phyloP scores from a whole-genome alignment of 2,113 vertebrate genomes.

The Albula goreensis region DNA sequence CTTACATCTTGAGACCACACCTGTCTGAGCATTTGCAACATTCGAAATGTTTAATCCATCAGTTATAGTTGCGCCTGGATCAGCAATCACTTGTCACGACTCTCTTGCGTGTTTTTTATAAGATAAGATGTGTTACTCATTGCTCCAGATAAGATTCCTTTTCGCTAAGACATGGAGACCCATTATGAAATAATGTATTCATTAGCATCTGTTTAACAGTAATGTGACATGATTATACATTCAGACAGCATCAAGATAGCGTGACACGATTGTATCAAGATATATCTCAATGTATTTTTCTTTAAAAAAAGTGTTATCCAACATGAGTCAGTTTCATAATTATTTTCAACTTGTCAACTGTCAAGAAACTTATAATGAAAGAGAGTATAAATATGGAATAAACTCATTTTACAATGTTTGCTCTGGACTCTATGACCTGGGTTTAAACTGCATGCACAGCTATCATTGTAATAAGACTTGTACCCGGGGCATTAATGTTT shows the following conservation, averaged over 20 bases:
- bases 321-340: not conserved
- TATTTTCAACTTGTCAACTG: not conserved
- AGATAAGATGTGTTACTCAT: not conserved
- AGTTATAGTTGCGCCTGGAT: not conserved
- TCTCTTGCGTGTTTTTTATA: not conserved
- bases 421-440: not conserved
- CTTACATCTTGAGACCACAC: not conserved
- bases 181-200: not conserved
- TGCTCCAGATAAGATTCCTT: not conserved
- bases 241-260: not conserved
- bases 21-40: not conserved
- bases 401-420: not conserved
- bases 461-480: too few relatives aligned
- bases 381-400: not conserved
- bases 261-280: not conserved
- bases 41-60: not conserved
- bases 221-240: not conserved
- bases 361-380: not conserved
- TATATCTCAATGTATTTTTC: not conserved
- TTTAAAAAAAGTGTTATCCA: not conserved
- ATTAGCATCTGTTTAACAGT: constrained; percentile 3
- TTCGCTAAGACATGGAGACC: not conserved
- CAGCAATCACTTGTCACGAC: not conserved
- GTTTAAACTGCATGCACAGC: too few relatives aligned
- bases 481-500: too few relatives aligned